These are phyloP conservation scores for Drosophila austrosaltans DNA, from an alignment of 2,888 invertebrate species.

Conservation along the genomic window DNA sequence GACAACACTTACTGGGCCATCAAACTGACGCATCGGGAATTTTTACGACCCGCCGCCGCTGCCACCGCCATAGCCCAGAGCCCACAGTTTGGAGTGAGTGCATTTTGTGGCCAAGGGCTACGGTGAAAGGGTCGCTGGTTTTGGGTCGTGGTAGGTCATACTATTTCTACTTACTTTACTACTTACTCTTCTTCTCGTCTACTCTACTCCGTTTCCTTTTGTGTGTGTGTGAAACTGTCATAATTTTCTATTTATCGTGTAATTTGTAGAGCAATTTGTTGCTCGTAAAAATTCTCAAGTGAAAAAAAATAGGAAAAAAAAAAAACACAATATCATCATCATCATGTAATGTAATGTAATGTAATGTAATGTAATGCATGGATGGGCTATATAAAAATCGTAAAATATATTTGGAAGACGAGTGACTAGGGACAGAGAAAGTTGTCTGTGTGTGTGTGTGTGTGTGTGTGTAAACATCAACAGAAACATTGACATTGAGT, in stretches of 20 bases:
- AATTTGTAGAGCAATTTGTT: slow-evolving; percentile 80
- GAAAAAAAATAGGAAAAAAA: slow-evolving; percentile 54
- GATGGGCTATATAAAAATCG: slow-evolving; percentile 75
- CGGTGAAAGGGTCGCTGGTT: slow-evolving; percentile 60
- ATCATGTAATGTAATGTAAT: slow-evolving; percentile 52
- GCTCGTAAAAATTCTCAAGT: slow-evolving; percentile 79
- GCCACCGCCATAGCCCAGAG: not conserved
- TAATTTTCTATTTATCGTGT: slow-evolving; percentile 82
- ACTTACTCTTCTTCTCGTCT: not conserved
- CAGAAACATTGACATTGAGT: slow-evolving; percentile 39
- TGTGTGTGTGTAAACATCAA: slow-evolving; percentile 47
- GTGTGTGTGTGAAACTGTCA: slow-evolving; percentile 63
- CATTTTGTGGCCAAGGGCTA: slow-evolving; percentile 11
- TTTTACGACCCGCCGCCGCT: slow-evolving; percentile 63
- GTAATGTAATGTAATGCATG: slow-evolving; percentile 54
- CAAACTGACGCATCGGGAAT: slow-evolving; percentile 73
- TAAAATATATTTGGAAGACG: slow-evolving; percentile 55
- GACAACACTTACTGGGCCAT: slow-evolving; percentile 79
- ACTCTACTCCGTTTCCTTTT: slow-evolving; percentile 9
- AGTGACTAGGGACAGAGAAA: not conserved
- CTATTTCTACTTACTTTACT: not conserved
- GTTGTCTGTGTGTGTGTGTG: not conserved
- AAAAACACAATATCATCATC: slow-evolving; percentile 36
- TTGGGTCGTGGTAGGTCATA: slow-evolving; percentile 25
- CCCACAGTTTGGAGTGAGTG: not conserved